phyloP scores from a whole-genome alignment of 2,797 vertebrate species.

The Pantherophis vulpinus region DNA sequence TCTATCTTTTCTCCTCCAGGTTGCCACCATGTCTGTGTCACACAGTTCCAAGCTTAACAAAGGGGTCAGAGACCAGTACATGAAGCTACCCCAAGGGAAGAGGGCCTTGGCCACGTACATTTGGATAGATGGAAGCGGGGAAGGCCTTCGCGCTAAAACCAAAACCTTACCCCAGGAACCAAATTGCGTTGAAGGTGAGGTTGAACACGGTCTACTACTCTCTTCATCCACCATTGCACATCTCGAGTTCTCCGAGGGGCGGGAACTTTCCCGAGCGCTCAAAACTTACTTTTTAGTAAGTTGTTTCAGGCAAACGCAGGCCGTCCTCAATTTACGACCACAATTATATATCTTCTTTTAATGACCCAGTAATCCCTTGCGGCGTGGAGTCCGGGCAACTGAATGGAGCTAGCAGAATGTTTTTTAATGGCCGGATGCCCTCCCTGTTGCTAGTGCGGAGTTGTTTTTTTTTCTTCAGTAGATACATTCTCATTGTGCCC shows the following conservation, averaged over 20 bases:
- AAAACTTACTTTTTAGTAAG: background rate
- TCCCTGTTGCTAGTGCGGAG: too few species aligned
- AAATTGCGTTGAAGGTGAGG: conserved; percentile 72
- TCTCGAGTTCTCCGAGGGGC: accelerated
- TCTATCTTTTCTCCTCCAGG: conserved; percentile 57
- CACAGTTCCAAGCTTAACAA: conserved; percentile 83
- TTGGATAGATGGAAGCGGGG: conserved; percentile 86
- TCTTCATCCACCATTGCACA: too few species aligned
- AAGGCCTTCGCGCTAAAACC: conserved; percentile 82
- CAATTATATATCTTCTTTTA: too few species aligned
- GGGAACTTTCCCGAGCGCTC: background rate
- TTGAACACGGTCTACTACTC: accelerated
- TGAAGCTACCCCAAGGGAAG: conserved; percentile 77
- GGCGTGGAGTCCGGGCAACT: too few species aligned
- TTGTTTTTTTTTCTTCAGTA: too few species aligned
- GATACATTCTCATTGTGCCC: too few species aligned
- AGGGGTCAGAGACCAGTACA: conserved; percentile 77
- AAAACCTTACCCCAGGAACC: conserved; percentile 80
- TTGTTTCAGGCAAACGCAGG: background rate
- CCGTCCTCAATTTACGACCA: background rate
- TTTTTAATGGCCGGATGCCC: too few species aligned
- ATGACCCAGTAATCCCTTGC: too few species aligned
- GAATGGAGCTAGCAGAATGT: too few species aligned
- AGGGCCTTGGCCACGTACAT: conserved; percentile 83
- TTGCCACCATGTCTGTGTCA: conserved; percentile 69